Conservation (phyloP, 2,888 invertebrate species). For the Drosophila conformis region DNA sequence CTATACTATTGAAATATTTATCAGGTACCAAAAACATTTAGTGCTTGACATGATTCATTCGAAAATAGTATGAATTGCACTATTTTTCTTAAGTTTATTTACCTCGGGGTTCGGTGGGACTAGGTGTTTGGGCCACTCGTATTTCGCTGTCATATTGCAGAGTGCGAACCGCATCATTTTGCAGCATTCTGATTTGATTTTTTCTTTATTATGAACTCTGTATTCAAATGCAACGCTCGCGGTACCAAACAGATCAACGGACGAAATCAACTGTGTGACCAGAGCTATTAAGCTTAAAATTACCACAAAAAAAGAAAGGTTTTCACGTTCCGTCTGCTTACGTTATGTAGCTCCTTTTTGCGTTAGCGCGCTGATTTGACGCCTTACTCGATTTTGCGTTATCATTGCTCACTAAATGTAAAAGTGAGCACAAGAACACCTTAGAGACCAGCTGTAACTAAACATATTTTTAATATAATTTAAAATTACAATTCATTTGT, state of each 20-base stretch:
- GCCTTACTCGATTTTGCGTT: constrained; percentile 19
- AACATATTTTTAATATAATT: constrained; percentile 2
- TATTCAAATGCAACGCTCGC: constrained; percentile 26
- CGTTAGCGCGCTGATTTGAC: neutral
- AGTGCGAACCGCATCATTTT: constrained; percentile 83
- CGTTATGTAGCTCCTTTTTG: neutral
- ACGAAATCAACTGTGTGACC: constrained; percentile 38
- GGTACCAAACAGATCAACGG: constrained; percentile 37
- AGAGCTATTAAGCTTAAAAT: neutral
- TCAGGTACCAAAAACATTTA: constrained; percentile 37
- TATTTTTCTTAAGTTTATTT: constrained; percentile 15
- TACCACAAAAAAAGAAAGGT: neutral
- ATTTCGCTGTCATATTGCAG: constrained; percentile 84
- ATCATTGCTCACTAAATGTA: constrained; percentile 7
- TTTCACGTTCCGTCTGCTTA: neutral
- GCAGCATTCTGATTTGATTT: constrained; percentile 74
- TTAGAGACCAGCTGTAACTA: constrained; percentile 25
- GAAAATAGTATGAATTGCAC: constrained; percentile 13
- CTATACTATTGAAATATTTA: constrained; percentile 39
- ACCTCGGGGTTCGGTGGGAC: constrained; percentile 79
- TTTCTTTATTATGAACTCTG: neutral
- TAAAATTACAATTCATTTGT: neutral
- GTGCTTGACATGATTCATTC: constrained; percentile 53
- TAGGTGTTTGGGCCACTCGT: constrained; percentile 81
- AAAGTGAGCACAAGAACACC: constrained; percentile 22